Conservation (phyloP, 2,888 invertebrate genomes). For the Cerceris rybyensis region DNA sequence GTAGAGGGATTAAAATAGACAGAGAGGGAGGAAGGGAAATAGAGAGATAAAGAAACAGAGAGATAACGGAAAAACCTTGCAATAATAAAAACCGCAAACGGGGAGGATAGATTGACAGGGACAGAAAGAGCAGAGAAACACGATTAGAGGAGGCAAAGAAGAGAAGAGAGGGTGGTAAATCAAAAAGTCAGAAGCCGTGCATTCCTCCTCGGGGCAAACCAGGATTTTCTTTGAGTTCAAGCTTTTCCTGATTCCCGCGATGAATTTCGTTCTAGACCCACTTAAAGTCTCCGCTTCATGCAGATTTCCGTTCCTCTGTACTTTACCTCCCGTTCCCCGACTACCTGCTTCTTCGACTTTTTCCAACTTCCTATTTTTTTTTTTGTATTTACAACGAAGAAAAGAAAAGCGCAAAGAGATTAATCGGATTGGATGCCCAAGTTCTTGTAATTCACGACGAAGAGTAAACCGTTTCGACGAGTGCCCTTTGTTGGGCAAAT, state of each 20-base stretch:
- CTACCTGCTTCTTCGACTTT: constrained; percentile 31
- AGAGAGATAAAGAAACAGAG: background rate
- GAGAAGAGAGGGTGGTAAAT: constrained; percentile 23
- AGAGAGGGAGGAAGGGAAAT: background rate
- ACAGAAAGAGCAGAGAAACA: constrained; percentile 38
- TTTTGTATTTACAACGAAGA: constrained; percentile 1
- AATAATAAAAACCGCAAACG: background rate
- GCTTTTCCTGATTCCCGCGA: constrained; percentile 22
- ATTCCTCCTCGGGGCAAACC: constrained; percentile 29
- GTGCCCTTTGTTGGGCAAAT: too few species aligned
- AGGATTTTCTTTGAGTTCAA: constrained; percentile 44
- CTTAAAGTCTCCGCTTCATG: constrained; percentile 37
- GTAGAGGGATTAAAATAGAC: background rate
- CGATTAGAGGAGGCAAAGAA: constrained; percentile 35
- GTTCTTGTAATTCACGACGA: constrained; percentile 41
- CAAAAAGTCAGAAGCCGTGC: constrained; percentile 41
- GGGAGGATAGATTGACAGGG: constrained; percentile 4
- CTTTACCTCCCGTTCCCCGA: constrained; percentile 12
- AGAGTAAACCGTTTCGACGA: constrained; percentile 49
- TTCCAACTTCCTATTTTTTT: constrained; percentile 17
- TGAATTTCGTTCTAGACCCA: constrained; percentile 53
- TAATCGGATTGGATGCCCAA: constrained; percentile 61
- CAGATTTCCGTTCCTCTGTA: constrained; percentile 40
- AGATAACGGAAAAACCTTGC: background rate
- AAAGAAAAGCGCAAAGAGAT: constrained; percentile 42